Base-by-base conservation (phyloP, 2,888 invertebrate species). In the Brachycybe producta region DNA sequence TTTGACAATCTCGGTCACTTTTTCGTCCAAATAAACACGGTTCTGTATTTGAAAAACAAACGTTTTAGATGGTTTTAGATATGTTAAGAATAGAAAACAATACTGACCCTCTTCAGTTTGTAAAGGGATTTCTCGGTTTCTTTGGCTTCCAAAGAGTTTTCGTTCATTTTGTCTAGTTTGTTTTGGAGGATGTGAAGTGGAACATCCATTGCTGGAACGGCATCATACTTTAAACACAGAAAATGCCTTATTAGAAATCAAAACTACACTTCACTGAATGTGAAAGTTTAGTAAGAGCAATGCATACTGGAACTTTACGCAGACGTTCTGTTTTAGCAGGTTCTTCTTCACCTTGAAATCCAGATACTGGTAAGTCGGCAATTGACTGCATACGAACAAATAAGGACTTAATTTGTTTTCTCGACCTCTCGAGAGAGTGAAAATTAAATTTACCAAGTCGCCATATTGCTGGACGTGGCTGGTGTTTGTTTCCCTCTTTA, bases 401-500 rank as follows among this genome's bases (percentile, higher is more conserved):
- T 38, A 11, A 32, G n/a, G 32, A 32, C 11, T 32, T 32, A 11
- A 32, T 32, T 32, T 32, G 32, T 32, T 11, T 11, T 11, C n/a
- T 32, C 32, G n/a, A 32, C n/a, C n/a, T 11, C n/a, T 32, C n/a
- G n/a, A 11, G 11, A n/a, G n/a, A 32, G 11, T 32, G 32, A 11
- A n/a, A 42, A 28, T 13, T 5, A 19, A 35, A 35, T n/a, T 55
- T 53, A 56, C 56, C 55, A 66, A 54, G 57, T 75, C 72, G 43
- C 77, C 77, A 63, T 67, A 77, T 58, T 75, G 70, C 63, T 66
- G 65, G 4, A 75, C 76, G 61, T 75, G 74, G 49, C 75, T 75
- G n/a, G 69, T 69, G 60, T 71, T 74, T 5, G 76, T 76, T 58
- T 71, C 67, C 35, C 65, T 60, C 57, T 70, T 70, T 11, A 75